Evolutionary conservation across 1,140 invertebrate genomes (phyloP), one percentile per base, ranked within the genome.

Genomic region (Drosophila nebulosa): DNA sequence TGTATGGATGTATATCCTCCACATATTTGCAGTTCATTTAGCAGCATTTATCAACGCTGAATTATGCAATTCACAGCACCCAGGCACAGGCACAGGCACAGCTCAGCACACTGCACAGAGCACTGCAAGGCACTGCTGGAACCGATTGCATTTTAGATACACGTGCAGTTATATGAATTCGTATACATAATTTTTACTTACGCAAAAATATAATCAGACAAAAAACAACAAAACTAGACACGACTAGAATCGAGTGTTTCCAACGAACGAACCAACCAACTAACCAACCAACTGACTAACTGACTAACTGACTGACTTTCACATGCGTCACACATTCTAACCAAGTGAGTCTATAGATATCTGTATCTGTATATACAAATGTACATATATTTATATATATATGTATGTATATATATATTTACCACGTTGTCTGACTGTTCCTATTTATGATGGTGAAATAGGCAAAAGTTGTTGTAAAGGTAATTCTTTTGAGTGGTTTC

Each of bases 161-260:
- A 78, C 63, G 59, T 77, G 69, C 51, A 27, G 55, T 68, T 78
- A 67, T 74, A 74, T 64, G 81, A 36, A 70, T 26, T 64, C 39
- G 74, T 62, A 68, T 52, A 78, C 81, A 81, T 85, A 71, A 88
- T 81, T 81, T 68, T 3, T 12, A 70, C 73, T 80, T 83, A 79
- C 79, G 79, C 79, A 78, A 83, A 81, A 30, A 35, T 4, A 64
- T 62, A 30, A 22, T 42, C 5, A 50, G 53, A 26, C 50, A 56
- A 36, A 18, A 12, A 59, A 14, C 14, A 22, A 50, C 39, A 58
- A 39, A 55, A 35, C 26, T 26, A 64, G 18, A 60, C 32, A 50
- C 42, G 69, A 60, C 42, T 72, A 72, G 73, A 76, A 69, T 64
- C 55, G 60, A 64, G 26, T 35, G 46, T 72, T 69, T 67, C 24